Base-by-base conservation (phyloP, 2,797 vertebrate species). In the Lycodopsis pacificus region DNA sequence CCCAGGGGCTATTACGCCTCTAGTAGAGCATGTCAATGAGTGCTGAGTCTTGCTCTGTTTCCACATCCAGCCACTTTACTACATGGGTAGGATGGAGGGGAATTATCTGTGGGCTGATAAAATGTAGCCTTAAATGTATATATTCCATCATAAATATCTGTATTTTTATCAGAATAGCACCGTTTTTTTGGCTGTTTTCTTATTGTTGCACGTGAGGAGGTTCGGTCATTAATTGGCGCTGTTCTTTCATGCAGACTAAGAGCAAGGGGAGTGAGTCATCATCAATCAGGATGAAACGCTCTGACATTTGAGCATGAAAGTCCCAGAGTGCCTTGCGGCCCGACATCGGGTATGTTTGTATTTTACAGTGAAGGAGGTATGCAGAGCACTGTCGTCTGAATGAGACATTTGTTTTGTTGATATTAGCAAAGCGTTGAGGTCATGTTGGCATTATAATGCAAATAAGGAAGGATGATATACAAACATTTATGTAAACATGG, bases 1-100 rank as follows among this genome's bases (percentile, higher is more conserved):
- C 94, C 91, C 93, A 92, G 93, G 94, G 94, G 90, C 93, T 93
- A 94, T 95, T 95, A 95, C 91, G 91, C 94, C 91, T 93, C 91
- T 94, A 94, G 93, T 91, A 95, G 94, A 94, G 94, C 95, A 94
- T 95, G 93, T 88, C 92, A 91, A 86, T 90, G 90, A 92, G 85
- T 88, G 90, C 90, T 86, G 89, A 90, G 91, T 91, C 87, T 88
- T 90, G 84, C 87, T 93, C 89, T 92, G 89, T 93, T 94, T 94
- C 92, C 89, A 85, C 89, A 88, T 86, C 65, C 80, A 68, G 69
- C 77, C 79, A 62, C 77, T 88, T 88, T 73, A 80, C 76, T 77
- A 17, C 80, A 82, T 79, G 80, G 65, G 65, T 49, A 34, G n/a
- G 59, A 17, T 53, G 14, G 36, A 25, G 58, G 27, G 74, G 27